These are phyloP conservation scores for Cheilosia urbana DNA, from an alignment of 2,888 invertebrate species.

Conservation along the genomic window DNA sequence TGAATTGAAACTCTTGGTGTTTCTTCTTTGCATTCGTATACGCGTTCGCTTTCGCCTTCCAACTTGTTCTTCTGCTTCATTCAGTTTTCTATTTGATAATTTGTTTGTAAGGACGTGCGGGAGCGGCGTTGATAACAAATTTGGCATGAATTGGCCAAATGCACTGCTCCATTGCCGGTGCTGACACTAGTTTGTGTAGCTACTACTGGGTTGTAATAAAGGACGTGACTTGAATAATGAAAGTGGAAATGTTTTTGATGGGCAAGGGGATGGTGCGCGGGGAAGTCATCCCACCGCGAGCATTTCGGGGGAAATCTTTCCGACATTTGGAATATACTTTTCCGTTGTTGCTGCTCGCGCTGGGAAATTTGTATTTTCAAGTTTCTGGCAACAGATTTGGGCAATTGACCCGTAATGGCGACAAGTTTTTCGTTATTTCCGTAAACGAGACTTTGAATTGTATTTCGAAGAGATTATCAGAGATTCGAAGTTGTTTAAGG, in stretches of 20 bases:
- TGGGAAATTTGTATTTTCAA: slow-evolving; percentile 51
- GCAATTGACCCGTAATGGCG: slow-evolving; percentile 73
- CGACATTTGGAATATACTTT: slow-evolving; percentile 29
- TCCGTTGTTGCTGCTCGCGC: background rate
- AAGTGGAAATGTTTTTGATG: slow-evolving; percentile 39
- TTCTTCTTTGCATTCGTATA: slow-evolving; percentile 17
- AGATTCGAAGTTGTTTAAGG: slow-evolving; percentile 30
- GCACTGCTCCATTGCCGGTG: slow-evolving; percentile 62
- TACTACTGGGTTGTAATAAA: slow-evolving; percentile 57
- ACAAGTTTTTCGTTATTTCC: slow-evolving; percentile 54
- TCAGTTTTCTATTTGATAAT: slow-evolving; percentile 53
- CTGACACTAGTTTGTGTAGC: slow-evolving; percentile 48
- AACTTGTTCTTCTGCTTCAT: slow-evolving; percentile 43
- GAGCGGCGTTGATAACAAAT: slow-evolving; percentile 65
- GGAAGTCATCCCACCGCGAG: slow-evolving; percentile 12
- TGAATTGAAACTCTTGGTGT: slow-evolving; percentile 62
- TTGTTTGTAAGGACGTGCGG: background rate
- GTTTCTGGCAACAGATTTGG: slow-evolving; percentile 69
- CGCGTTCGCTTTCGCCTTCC: slow-evolving; percentile 19
- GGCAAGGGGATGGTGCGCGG: background rate
- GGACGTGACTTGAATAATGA: slow-evolving; percentile 71
- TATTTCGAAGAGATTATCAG: slow-evolving; percentile 31
- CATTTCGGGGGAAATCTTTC: slow-evolving; percentile 35
- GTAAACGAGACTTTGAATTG: slow-evolving; percentile 29
- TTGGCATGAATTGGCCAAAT: slow-evolving; percentile 74